Percentiles rank a stretch among this genome's conserved stretches.
Evolutionary conservation across 2,888 invertebrate species (phyloP).

Genomic region (Coleophora flavipennella): DNA sequence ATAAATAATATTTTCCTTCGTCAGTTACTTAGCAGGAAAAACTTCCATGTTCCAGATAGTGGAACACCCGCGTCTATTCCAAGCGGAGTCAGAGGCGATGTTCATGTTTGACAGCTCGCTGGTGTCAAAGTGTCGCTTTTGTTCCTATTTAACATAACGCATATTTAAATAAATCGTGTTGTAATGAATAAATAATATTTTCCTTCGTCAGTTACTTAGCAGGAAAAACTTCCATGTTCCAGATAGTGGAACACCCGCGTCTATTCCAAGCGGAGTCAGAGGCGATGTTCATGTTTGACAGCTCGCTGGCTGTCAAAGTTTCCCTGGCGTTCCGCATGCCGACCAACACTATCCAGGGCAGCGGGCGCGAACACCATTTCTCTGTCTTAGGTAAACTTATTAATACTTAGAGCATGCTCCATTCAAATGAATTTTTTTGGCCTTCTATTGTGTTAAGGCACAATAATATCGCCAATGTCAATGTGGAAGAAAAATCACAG

Average conservation of each 20-base stretch:
- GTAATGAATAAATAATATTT: no score
- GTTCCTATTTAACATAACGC: no score
- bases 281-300: slow-evolving; percentile 73
- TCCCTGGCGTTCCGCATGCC: slow-evolving; percentile 79
- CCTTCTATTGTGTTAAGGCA: no score
- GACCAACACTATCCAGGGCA: slow-evolving; percentile 74
- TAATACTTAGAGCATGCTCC: no score
- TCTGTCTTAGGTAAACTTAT: slow-evolving; percentile 45
- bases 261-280: slow-evolving; percentile 62
- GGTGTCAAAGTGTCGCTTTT: slow-evolving; percentile 77
- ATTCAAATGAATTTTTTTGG: no score
- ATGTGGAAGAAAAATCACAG: no score
- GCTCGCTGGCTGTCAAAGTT: slow-evolving; percentile 76
- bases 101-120: slow-evolving; percentile 75
- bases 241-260: slow-evolving; percentile 65
- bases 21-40: no score
- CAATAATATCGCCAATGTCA: no score
- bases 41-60: slow-evolving; percentile 43
- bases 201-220: no score
- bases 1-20: no score
- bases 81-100: slow-evolving; percentile 66
- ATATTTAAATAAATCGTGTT: no score
- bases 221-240: slow-evolving; percentile 16
- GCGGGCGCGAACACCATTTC: slow-evolving; percentile 76
- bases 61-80: slow-evolving; percentile 55